Base-by-base conservation (phyloP, 2,888 invertebrate genomes). In the Macroteleia sp. region DNA sequence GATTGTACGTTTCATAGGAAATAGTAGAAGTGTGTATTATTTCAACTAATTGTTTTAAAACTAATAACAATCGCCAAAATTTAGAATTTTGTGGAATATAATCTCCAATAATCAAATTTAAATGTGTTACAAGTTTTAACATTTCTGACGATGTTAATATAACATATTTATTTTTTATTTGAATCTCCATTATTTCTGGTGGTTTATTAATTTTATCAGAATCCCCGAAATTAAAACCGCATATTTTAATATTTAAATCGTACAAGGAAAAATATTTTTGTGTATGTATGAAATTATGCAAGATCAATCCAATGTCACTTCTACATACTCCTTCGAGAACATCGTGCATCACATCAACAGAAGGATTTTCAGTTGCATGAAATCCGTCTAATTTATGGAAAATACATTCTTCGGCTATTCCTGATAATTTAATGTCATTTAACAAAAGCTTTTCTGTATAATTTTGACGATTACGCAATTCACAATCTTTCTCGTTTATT, bases 71-170 rank as follows among this genome's bases (percentile, higher is more conserved):
- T 14, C 52, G 3, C 50, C 75, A 79, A 32, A 10, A 10, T 22
- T 59, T 39, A 36, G 73, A 42, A 32, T 41, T 14, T 42, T 50
- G 8, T 10, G 71, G 62, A 10, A 79, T 25, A 0, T 28, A 16
- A 41, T 48, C 39, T 12, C 79, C 79, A 14, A 80, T 70, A 1
- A 77, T 70, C 0, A 77, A n/a, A 36, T 30, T 74, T 9, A 80
- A 32, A 34, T 80, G 56, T 0, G 6, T 41, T 1, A 69, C 28
- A n/a, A 80, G 46, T 22, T n/a, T n/a, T n/a, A n/a, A n/a, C 25
- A 25, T 25, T 25, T 25, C 6, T 3, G 73, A 28, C 6, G 25
- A 25, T 28, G 79, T 46, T n/a, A 64, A 42, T 30, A 54, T 39
- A n/a, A 39, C 32, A 8, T 32, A 17, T 42, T 19, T 20, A 44